A percentile compares a stretch with the other conserved stretches of the same genome.
These are phyloP conservation scores for Platycheirus albimanus DNA, from an alignment of 2,888 invertebrate genomes.

Conservation along the genomic window DNA sequence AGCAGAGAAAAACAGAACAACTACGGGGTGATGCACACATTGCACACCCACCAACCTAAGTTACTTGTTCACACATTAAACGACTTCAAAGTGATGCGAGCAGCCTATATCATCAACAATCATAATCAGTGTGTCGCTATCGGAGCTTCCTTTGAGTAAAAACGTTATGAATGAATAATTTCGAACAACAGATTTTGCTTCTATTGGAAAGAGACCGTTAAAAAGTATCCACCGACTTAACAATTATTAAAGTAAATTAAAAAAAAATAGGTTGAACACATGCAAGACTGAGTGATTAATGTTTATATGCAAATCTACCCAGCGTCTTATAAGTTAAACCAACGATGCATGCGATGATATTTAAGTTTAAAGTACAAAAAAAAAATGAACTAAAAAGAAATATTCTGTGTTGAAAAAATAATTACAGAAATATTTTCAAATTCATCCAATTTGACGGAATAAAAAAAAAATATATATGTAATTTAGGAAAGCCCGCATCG, in stretches of 20 bases:
- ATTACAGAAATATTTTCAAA: slow-evolving; percentile 12
- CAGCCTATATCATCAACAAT: slow-evolving; percentile 29
- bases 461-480: neutral
- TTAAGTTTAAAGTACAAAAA: neutral
- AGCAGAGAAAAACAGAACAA: slow-evolving; percentile 4
- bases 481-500: neutral
- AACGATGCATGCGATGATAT: neutral
- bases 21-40: slow-evolving; percentile 14
- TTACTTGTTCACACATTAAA: slow-evolving; percentile 67
- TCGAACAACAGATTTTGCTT: slow-evolving; percentile 56
- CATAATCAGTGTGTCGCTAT: slow-evolving; percentile 34
- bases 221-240: slow-evolving; percentile 14
- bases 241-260: slow-evolving; percentile 47
- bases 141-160: slow-evolving; percentile 44
- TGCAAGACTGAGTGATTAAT: slow-evolving; percentile 20
- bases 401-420: slow-evolving; percentile 23
- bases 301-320: slow-evolving; percentile 63
- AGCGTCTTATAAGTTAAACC: slow-evolving; percentile 23
- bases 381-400: neutral
- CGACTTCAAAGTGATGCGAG: slow-evolving; percentile 69
- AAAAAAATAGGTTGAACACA: slow-evolving; percentile 24
- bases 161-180: slow-evolving; percentile 57
- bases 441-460: neutral
- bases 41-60: slow-evolving; percentile 52
- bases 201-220: slow-evolving; percentile 42